Base-by-base conservation (phyloP, 2,888 invertebrate species). In the Volucella inflata region DNA sequence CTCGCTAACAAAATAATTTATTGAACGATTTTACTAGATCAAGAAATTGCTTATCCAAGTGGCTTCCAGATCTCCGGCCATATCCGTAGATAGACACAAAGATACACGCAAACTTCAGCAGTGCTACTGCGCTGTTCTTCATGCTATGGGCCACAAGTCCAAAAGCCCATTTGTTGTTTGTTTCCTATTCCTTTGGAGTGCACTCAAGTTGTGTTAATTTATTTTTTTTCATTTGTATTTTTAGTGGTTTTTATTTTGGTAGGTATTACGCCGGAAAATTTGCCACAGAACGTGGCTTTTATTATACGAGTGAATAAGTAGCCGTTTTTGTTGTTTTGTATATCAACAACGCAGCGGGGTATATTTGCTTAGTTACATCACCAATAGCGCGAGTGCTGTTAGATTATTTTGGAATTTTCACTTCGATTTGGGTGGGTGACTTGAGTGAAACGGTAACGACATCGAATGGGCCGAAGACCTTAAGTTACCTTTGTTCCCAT, bases 11-110 rank as follows among this genome's bases (percentile, higher is more conserved):
- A 53, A 79, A 38, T 79, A 79, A 84, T 84, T 84, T 79, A 84
- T 84, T 84, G 64, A 84, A 79, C 74, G 68, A 84, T 84, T 84
- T 84, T 75, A 79, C 50, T 84, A 79, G 83, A 84, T 75, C 83
- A 84, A 78, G 68, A 84, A 75, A 84, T 68, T 79, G 74, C 68
- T 78, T 79, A 30, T 79, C 72, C 74, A 83, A 74, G 74, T 64
- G 64, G 42, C 17, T 72, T 10, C 67, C 44, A 70, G 60, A 14
- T 21, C 21, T 59, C 40, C 12, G 17, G 9, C 38, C n/a, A 50
- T 16, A 38, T 46, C 16, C n/a, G 10, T 46, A 11, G 30, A 60
- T 60, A 44, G 62, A 36, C 14, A 53, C 14, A 59, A 6, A 30
- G 30, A 30, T 30, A 30, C 30, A 6, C 30, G 30, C 6, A 30